A percentile compares a stretch with the other conserved stretches of the same genome.
phyloP scores from a whole-genome alignment of 2,888 invertebrate genomes.

The Idaea biselata region DNA sequence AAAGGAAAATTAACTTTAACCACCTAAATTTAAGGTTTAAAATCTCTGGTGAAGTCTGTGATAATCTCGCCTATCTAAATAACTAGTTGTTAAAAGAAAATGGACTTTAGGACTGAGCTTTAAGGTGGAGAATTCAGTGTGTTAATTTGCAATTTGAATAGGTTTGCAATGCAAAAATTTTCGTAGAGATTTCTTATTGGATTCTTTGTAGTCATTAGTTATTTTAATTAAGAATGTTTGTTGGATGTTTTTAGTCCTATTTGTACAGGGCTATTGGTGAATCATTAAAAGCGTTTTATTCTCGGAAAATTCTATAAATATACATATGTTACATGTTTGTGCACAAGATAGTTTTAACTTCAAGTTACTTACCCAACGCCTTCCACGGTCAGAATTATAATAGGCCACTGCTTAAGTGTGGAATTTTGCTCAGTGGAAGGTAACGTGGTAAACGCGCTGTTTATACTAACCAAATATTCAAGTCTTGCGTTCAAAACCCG shows the following conservation, averaged over 20 bases:
- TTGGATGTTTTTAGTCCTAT: background rate
- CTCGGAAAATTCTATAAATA: no score
- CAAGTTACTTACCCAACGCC: no score
- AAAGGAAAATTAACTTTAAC: background rate
- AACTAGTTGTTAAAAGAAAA: background rate
- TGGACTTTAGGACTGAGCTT: background rate
- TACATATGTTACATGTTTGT: no score
- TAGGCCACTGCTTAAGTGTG: no score
- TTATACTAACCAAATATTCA: no score
- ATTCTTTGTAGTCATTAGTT: conserved; percentile 1
- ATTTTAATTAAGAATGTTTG: conserved; percentile 1
- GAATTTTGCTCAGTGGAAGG: no score
- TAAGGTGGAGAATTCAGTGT: background rate
- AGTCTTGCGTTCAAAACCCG: no score
- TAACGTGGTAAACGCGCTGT: no score
- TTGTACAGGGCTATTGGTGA: background rate
- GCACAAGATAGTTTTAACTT: no score
- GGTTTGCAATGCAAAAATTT: background rate
- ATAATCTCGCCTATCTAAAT: background rate
- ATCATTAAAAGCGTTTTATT: no score
- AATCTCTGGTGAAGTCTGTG: background rate
- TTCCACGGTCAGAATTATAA: no score
- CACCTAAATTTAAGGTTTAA: background rate
- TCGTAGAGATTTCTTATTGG: background rate
- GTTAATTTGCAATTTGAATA: background rate